These are phyloP conservation scores for Salvelinus namaycush DNA, from an alignment of 2,113 vertebrate species.

Conservation along the genomic window DNA sequence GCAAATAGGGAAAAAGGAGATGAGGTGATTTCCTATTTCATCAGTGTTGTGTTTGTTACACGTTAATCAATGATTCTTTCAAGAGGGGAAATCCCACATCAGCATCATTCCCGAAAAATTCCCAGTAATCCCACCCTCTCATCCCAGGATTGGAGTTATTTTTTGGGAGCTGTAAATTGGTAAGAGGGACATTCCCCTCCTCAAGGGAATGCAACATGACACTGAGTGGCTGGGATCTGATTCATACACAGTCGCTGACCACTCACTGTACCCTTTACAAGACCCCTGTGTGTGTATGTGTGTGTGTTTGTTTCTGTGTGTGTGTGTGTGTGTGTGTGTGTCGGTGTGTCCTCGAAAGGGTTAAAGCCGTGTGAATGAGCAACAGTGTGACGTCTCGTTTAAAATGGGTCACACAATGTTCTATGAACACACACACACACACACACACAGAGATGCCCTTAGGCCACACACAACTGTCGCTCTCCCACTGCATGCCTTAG, in stretches of 20 bases:
- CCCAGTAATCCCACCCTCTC: conserved; percentile 1
- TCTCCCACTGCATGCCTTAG: background rate
- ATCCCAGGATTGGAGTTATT: conserved; percentile 8
- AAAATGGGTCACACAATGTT: background rate
- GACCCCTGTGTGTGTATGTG: too few relatives aligned
- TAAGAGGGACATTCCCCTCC: conserved; percentile 29
- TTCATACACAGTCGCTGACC: background rate
- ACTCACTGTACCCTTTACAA: too few relatives aligned
- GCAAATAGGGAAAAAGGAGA: too few relatives aligned
- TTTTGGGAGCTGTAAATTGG: conserved; percentile 35
- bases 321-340: too few relatives aligned
- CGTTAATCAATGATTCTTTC: too few relatives aligned
- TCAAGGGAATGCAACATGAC: conserved; percentile 32
- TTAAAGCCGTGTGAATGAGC: background rate
- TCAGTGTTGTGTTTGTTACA: too few relatives aligned
- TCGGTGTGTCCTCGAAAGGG: background rate
- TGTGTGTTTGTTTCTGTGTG: too few relatives aligned
- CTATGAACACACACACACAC: conserved; percentile 35
- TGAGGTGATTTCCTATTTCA: too few relatives aligned
- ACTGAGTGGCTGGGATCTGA: background rate
- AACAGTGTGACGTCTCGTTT: background rate
- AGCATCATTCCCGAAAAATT: conserved; percentile 15
- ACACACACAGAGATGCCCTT: conserved; percentile 29
- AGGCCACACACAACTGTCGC: conserved; percentile 17
- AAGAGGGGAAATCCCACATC: too few relatives aligned